phyloP scores from a whole-genome alignment of 2,888 invertebrate species.

The Zygogramma bicolorata region DNA sequence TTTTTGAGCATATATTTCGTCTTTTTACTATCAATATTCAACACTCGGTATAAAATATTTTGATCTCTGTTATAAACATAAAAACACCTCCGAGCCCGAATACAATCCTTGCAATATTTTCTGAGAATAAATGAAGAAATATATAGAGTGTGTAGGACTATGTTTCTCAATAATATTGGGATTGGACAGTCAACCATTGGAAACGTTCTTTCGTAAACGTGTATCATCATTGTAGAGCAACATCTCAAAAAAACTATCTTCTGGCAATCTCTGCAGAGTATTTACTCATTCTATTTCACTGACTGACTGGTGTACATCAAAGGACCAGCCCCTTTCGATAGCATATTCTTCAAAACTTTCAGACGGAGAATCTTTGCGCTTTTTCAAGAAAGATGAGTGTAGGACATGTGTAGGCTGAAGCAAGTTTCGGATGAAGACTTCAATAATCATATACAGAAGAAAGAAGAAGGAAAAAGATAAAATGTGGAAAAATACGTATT shows the following conservation, averaged over 20 bases:
- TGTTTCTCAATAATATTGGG: conserved; percentile 17
- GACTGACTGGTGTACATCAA: not conserved
- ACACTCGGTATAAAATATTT: too few species aligned
- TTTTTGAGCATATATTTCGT: too few species aligned
- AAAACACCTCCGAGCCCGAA: too few species aligned
- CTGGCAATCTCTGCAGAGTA: not conserved
- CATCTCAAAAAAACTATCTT: conserved; percentile 23
- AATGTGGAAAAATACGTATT: conserved; percentile 35
- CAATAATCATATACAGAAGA: conserved; percentile 36
- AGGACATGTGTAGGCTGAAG: too few species aligned
- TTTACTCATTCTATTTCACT: not conserved
- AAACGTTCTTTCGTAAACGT: conserved; percentile 26
- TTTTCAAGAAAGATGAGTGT: too few species aligned
- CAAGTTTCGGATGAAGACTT: too few species aligned
- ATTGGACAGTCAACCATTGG: conserved; percentile 23
- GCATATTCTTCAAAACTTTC: not conserved
- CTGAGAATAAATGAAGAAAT: too few species aligned
- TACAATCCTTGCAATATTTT: too few species aligned
- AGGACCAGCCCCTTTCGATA: not conserved
- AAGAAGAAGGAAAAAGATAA: conserved; percentile 47
- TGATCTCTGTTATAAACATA: too few species aligned
- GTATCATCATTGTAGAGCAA: conserved; percentile 39
- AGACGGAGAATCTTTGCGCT: not conserved
- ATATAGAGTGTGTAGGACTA: too few species aligned
- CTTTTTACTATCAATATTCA: too few species aligned